phyloP scores from a whole-genome alignment of 2,113 vertebrate species.

The Ictalurus punctatus region DNA sequence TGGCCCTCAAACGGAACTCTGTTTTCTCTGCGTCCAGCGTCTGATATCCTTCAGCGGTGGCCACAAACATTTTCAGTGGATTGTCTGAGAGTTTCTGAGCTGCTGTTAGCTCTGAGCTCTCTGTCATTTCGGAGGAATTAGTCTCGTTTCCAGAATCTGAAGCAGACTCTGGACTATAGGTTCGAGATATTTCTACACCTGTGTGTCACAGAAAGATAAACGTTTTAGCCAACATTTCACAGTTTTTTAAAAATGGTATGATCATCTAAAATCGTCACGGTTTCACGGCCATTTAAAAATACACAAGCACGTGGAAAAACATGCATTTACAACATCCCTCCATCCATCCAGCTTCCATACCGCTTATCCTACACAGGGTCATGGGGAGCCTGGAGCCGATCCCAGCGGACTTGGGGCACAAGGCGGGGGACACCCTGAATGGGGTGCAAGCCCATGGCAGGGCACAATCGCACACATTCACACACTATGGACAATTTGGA shows the following conservation, averaged over 20 bases:
- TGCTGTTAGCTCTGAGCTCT: slow-evolving; percentile 90
- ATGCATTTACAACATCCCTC: not conserved
- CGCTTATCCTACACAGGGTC: too few species aligned
- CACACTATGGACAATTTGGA: too few species aligned
- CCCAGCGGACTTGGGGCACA: too few species aligned
- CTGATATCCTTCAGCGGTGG: slow-evolving; percentile 84
- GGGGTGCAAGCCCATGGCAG: too few species aligned
- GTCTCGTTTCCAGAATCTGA: slow-evolving; percentile 99
- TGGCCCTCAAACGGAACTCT: slow-evolving; percentile 72
- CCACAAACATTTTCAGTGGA: slow-evolving; percentile 84
- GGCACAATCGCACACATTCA: too few species aligned
- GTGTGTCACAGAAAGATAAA: slow-evolving; percentile 86
- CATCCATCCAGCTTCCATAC: too few species aligned
- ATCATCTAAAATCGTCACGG: not conserved
- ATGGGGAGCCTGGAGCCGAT: too few species aligned
- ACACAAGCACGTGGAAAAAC: not conserved
- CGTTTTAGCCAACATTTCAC: slow-evolving; percentile 65
- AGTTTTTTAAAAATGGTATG: not conserved
- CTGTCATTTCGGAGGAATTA: slow-evolving; percentile 99
- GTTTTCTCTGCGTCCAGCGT: slow-evolving; percentile 83
- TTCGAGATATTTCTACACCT: slow-evolving; percentile 98
- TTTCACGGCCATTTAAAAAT: not conserved
- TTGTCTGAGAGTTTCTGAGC: slow-evolving; percentile 92
- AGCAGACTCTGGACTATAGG: slow-evolving; percentile 96
- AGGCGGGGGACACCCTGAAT: too few species aligned